Percentiles rank a stretch among this genome's conserved stretches.
These are phyloP conservation scores for Deroplatys truncata DNA, from an alignment of 2,888 invertebrate genomes.

Conservation along the genomic window DNA sequence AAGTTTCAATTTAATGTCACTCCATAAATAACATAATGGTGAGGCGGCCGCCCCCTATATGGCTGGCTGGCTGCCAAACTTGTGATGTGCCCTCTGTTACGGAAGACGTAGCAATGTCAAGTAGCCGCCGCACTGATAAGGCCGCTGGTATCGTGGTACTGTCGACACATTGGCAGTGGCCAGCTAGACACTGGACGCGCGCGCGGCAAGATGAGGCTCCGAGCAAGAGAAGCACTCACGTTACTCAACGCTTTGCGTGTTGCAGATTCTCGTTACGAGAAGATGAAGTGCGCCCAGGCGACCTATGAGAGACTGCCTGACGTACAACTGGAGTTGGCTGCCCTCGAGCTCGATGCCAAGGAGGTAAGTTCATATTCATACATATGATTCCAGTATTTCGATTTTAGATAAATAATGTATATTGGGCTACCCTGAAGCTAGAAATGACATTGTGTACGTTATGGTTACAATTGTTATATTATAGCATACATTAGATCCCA, in stretches of 20 bases:
- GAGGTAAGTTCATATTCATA: not conserved
- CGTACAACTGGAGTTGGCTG: constrained; percentile 26
- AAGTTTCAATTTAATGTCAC: too few relatives aligned
- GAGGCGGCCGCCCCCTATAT: not conserved
- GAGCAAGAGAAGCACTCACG: not conserved
- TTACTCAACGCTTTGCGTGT: not conserved
- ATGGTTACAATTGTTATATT: too few relatives aligned
- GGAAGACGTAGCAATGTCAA: too few relatives aligned
- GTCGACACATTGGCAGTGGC: not conserved
- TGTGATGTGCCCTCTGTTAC: not conserved
- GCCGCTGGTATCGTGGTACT: not conserved
- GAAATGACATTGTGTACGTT: too few relatives aligned
- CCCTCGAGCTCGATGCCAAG: not conserved
- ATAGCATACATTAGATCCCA: too few relatives aligned
- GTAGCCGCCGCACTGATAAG: not conserved
- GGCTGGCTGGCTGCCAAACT: not conserved
- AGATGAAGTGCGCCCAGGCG: constrained; percentile 33
- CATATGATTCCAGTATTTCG: too few relatives aligned
- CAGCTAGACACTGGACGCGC: not conserved
- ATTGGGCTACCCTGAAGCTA: too few relatives aligned
- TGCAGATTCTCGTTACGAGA: constrained; percentile 9
- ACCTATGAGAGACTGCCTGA: constrained; percentile 34
- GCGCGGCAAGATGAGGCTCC: not conserved
- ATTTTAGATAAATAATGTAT: too few relatives aligned
- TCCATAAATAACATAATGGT: not conserved